Base-by-base conservation (phyloP, 2,888 invertebrate genomes). In the Latheticus oryzae region DNA sequence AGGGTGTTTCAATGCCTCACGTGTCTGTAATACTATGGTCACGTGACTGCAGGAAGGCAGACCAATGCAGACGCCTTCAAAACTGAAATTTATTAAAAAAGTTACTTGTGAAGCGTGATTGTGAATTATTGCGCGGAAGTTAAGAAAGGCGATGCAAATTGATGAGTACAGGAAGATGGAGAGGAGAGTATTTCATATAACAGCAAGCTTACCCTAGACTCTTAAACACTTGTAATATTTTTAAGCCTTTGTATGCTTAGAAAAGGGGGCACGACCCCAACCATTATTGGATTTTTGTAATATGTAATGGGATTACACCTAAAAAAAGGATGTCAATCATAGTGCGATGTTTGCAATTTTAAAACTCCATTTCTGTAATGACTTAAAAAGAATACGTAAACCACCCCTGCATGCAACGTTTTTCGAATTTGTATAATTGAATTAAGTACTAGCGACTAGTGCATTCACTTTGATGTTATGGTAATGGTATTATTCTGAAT, bases 301-400 rank as follows among this genome's bases (percentile, higher is more conserved):
- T 66, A 64, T 65, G 68, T 72, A 73, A 71, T 66, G 61, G 66
- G 72, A 73, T 72, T 72, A 69, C 62, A 66, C 58, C 40, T 65
- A 67, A n/a, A n/a, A 67, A 71, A 28, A 67, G 66, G 67, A 71
- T 67, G 74, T 74, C 74, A 73, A 71, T 74, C 72, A 72, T 65
- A 66, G 63, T 65, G 68, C 69, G 66, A 67, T 71, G 72, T 73
- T 73, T 70, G 71, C 69, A 68, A 68, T 69, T 73, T 68, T 64
- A 66, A 65, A 69, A 69, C 59, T 68, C 63, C 62, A 71, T 70
- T 70, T 69, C 66, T 57, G 62, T 70, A 70, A 72, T 66, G 68
- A 66, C 64, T 66, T 66, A 63, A 63, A 60, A 59, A 48, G 50
- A 33, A 47, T 43, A 32, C 12, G n/a, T 8, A 28, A 45, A 26